phyloP scores from a whole-genome alignment of 1,140 invertebrate species.

The Acyrthosiphon pisum region DNA sequence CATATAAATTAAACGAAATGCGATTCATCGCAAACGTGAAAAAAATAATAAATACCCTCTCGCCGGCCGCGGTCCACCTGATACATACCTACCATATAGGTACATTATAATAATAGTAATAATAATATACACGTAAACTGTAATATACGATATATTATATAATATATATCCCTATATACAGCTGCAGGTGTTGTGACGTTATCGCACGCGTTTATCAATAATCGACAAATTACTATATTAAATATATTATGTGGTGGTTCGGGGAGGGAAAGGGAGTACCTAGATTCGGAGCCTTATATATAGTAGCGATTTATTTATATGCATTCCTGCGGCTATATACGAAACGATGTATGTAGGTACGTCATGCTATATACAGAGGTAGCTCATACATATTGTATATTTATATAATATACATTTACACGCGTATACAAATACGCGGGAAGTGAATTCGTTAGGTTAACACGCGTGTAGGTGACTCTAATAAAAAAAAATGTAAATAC shows the following conservation, averaged over 20 bases:
- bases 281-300: background rate
- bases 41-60: background rate
- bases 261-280: background rate
- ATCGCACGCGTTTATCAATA: background rate
- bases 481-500: background rate
- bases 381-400: background rate
- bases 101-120: conserved; percentile 4
- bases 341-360: background rate
- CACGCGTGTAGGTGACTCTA: background rate
- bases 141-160: too few relatives aligned
- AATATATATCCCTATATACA: background rate
- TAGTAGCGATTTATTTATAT: background rate
- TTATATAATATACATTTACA: background rate
- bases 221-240: conserved; percentile 17
- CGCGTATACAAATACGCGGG: background rate
- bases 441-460: background rate
- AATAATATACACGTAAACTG: background rate
- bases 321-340: background rate
- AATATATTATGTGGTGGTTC: background rate
- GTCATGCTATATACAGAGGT: background rate
- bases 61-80: background rate
- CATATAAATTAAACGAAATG: background rate
- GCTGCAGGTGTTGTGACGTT: background rate
- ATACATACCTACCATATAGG: background rate
- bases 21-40: background rate